A percentile compares a stretch with the other conserved stretches of the same genome.
These are phyloP conservation scores for Nemotelus pantherinus DNA, from an alignment of 2,888 invertebrate species.

Conservation along the genomic window DNA sequence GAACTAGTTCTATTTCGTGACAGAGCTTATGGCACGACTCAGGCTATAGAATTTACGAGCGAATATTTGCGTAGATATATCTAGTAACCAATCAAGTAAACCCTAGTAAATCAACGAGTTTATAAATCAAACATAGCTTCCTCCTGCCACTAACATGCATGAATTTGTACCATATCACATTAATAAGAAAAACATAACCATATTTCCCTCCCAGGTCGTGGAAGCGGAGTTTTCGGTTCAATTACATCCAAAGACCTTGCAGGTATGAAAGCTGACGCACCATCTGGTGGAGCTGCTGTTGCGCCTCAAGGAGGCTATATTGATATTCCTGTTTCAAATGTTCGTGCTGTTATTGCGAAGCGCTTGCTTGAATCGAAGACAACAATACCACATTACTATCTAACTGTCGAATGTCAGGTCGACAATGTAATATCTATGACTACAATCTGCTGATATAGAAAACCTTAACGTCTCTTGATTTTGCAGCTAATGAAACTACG, in stretches of 20 bases:
- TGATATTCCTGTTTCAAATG: constrained; percentile 85
- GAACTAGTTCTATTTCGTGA: too few relatives aligned
- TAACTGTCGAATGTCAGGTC: constrained; percentile 85
- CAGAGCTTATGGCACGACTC: too few relatives aligned
- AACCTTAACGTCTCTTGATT: background rate
- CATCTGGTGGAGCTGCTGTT: constrained; percentile 56
- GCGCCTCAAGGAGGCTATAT: constrained; percentile 63
- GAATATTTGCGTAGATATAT: too few relatives aligned
- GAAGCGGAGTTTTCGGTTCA: constrained; percentile 84
- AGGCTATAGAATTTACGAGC: too few relatives aligned
- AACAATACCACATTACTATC: constrained; percentile 96
- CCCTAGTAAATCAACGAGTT: too few relatives aligned
- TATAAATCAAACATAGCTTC: too few relatives aligned
- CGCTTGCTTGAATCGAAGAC: constrained; percentile 88
- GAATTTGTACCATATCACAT: background rate
- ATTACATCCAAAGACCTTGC: constrained; percentile 83
- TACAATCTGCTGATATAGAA: background rate
- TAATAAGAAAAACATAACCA: constrained; percentile 12
- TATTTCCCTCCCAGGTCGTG: constrained; percentile 66
- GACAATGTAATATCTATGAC: constrained; percentile 71
- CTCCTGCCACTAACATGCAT: background rate
- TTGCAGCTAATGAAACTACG: constrained; percentile 72
- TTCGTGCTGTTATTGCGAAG: constrained; percentile 89
- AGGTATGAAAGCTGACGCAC: constrained; percentile 62
- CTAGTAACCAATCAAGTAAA: too few relatives aligned